Base-by-base conservation (phyloP, 2,888 invertebrate genomes). In the Euplagia quadripunctaria region DNA sequence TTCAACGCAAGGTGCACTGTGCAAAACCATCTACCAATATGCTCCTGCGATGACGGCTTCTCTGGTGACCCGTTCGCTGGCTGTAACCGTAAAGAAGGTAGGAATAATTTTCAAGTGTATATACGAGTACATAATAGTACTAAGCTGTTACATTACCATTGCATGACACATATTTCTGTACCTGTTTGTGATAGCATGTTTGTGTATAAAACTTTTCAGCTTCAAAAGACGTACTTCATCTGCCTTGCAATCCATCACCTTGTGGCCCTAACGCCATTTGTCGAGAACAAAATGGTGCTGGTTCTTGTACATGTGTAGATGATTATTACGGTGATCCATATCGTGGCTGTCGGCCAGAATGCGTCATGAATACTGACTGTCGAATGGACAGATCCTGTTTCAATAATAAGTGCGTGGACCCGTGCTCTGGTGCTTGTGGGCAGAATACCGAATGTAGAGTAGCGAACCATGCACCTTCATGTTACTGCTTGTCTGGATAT, bases 201-300 rank as follows among this genome's bases (percentile, higher is more conserved):
- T 79, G 74, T 85, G 78, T 85, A 67, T 77, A 87, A 78, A 81
- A 80, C 87, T 89, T 96, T 96, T 94, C 96, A 96, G 96, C 89
- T 89, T 87, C 94, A 82, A 95, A 92, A 94, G 97, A 97, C 88
- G 94, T 93, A 87, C 97, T 96, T 87, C 96, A 94, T 90, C 97
- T 97, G 89, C 98, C 98, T 81, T 98, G 98, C 92, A 97, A 97
- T 92, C 97, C 98, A 83, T 97, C 97, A 81, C 98, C 98, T 70
- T 98, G 98, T 91, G 98, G 98, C 81, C 95, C 97, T 74, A 98
- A 98, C 93, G 97, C 98, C 70, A 93, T 97, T 79, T 98, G 98
- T 93, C 97, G 97, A 87, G 97, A 97, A 94, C 96, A 96, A 85
- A 97, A 97, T 88, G 97, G 97, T 88, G 97, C 97, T 82, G 98